Base-by-base conservation (phyloP, 1,140 invertebrate genomes). In the Drosophila setifemur region DNA sequence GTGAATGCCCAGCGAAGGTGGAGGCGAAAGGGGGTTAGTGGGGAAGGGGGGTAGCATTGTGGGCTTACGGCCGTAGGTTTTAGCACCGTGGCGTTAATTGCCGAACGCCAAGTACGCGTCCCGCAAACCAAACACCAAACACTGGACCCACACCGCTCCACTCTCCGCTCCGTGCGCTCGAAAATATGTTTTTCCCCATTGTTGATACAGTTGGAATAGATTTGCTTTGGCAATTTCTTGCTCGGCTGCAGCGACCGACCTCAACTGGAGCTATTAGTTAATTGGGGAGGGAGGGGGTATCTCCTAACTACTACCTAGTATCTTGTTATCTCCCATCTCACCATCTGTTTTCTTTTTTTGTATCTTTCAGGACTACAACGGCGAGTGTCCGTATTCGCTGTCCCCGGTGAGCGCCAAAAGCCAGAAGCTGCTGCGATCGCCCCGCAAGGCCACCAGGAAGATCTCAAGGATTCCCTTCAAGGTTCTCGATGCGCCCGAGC, bases 391-490 rank as follows among this genome's bases (percentile, higher is more conserved):
- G 0, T 98, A 98, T 91, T 98, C 97, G 14, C 90, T 99, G 7
- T 99, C 97, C 7, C 97, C 98, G 0, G 94, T 99, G 9, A 97
- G 97, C 71, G 95, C 95, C 12, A 98, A 98, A 90, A 98, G 97
- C 75, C 97, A 99, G 90, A 97, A 98, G 86, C 91, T 99, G 1
- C 90, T 99, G 11, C 92, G 97, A 26, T 99, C 98, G 0, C 98
- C 98, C 0, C 92, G 98, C 52, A 99, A 99, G 91, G 97, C 97
- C 5, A 97, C 97, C 0, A 91, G 98, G 48, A 99, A 99, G 92
- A 99, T 99, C 73, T 98, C 97, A 0, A 94, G 97, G 89, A 98
- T 99, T 89, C 98, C 98, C 0, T 99, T 99, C 90, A 99, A 99
- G 92, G 89, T 99, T 0, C 92, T 99, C 6, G 99, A 99, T 91